A percentile compares a stretch with the other conserved stretches of the same genome.
Conservation (phyloP, 2,797 vertebrate species). For the Natrix natrix region DNA sequence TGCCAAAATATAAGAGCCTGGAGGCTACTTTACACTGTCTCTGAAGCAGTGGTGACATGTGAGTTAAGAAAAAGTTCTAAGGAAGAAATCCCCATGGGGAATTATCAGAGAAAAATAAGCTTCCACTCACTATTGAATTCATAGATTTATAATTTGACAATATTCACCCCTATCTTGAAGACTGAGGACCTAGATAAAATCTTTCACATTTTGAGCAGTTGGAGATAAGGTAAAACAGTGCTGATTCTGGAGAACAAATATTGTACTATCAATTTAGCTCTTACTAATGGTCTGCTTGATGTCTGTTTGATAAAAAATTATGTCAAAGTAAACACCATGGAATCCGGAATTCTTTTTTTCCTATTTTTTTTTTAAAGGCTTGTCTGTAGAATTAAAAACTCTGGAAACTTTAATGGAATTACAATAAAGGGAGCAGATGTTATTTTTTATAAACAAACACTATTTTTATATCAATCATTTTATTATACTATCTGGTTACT, state of each 20-base stretch:
- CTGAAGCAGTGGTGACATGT: neutral
- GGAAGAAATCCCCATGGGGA: neutral
- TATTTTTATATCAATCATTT: neutral
- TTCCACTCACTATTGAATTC: neutral
- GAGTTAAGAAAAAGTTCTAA: neutral
- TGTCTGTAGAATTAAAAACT: neutral
- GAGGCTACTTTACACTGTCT: neutral
- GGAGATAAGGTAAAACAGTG: neutral
- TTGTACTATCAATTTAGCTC: neutral
- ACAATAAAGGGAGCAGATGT: neutral
- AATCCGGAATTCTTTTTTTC: neutral
- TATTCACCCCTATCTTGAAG: neutral
- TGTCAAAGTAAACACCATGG: neutral
- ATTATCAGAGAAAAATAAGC: neutral
- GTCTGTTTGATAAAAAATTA: neutral
- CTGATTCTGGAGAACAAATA: neutral
- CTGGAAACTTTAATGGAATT: neutral
- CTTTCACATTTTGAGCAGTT: neutral
- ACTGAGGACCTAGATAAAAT: neutral
- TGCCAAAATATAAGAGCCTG: neutral
- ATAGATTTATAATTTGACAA: neutral
- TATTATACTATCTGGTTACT: neutral
- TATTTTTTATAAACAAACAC: neutral
- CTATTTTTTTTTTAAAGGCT: neutral
- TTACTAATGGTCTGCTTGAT: neutral